Evolutionary conservation across 2,888 invertebrate species (phyloP).

Genomic region (Ramazzottius varieornatus): DNA sequence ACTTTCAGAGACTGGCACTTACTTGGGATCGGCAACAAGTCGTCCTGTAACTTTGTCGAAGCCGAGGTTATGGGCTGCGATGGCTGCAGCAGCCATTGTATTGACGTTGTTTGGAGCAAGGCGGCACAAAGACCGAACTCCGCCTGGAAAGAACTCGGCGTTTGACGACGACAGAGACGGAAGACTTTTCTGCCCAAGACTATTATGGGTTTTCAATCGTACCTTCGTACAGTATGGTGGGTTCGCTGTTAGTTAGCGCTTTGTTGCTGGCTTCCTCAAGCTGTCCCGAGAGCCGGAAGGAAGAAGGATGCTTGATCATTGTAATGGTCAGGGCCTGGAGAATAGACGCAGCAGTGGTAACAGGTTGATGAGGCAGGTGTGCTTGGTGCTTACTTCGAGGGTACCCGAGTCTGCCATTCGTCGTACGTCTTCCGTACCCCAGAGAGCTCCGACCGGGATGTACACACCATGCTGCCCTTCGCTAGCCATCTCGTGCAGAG

Average conservation of each 20-base stretch:
- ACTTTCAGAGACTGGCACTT: conserved; percentile 9
- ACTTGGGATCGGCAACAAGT: conserved; percentile 29
- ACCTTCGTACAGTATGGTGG: conserved; percentile 27
- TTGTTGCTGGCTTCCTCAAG: conserved; percentile 22
- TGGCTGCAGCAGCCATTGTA: conserved; percentile 31
- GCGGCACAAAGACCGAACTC: conserved; percentile 28
- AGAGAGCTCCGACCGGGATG: conserved; percentile 30
- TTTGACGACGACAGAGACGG: background rate
- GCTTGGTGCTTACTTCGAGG: conserved; percentile 23
- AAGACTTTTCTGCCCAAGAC: background rate
- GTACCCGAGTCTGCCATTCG: conserved; percentile 29
- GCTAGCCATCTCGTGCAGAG: conserved; percentile 18
- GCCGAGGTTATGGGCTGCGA: conserved; percentile 28
- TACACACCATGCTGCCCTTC: conserved; percentile 21
- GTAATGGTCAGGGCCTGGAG: conserved; percentile 25
- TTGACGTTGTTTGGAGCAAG: conserved; percentile 33
- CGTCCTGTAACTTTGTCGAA: conserved; percentile 27
- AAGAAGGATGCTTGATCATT: conserved; percentile 29
- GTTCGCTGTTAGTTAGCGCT: conserved; percentile 13
- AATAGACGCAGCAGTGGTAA: conserved; percentile 5
- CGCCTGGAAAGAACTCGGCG: conserved; percentile 17
- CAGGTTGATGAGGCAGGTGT: too few species aligned
- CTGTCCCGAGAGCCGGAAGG: conserved; percentile 26
- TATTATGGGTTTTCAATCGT: background rate
- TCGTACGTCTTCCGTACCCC: conserved; percentile 30